Evolutionary conservation across 2,888 invertebrate species (phyloP).

Genomic region (Lissocephala sabroskyi): DNA sequence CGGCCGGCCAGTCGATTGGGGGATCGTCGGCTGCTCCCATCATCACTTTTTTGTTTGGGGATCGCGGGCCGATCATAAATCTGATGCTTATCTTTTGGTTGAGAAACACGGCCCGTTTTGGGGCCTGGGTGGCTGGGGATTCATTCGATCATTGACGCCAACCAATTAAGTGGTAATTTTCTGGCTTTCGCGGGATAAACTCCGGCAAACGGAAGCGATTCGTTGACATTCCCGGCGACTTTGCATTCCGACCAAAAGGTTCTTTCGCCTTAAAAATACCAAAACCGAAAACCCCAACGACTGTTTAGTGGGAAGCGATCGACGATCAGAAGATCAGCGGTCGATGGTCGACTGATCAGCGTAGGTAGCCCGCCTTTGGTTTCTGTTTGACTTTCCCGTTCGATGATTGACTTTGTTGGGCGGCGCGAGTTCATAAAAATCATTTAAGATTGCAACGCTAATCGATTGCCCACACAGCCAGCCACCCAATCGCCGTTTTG

Average conservation of each 20-base stretch:
- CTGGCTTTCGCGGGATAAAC: constrained; percentile 17
- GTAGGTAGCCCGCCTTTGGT: constrained; percentile 16
- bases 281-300: constrained; percentile 10
- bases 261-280: constrained; percentile 48
- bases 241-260: constrained; percentile 7
- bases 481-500: constrained; percentile 18
- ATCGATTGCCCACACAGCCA: constrained; percentile 31
- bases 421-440: constrained; percentile 57
- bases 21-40: too few species aligned
- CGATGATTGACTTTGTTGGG: constrained; percentile 37
- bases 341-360: too few species aligned
- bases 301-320: too few species aligned
- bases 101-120: background rate
- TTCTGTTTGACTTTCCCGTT: constrained; percentile 7
- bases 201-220: constrained; percentile 61
- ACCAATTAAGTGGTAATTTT: constrained; percentile 64
- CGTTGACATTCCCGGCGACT: constrained; percentile 45
- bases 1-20: constrained; percentile 31
- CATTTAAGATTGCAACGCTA: constrained; percentile 44
- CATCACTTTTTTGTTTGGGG: too few species aligned
- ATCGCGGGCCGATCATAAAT: constrained; percentile 62
- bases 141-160: constrained; percentile 18
- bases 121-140: constrained; percentile 45
- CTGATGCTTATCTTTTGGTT: constrained; percentile 51
- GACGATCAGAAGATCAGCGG: too few species aligned